phyloP scores from a whole-genome alignment of 2,113 vertebrate species.

The Rhynchomys soricoides region DNA sequence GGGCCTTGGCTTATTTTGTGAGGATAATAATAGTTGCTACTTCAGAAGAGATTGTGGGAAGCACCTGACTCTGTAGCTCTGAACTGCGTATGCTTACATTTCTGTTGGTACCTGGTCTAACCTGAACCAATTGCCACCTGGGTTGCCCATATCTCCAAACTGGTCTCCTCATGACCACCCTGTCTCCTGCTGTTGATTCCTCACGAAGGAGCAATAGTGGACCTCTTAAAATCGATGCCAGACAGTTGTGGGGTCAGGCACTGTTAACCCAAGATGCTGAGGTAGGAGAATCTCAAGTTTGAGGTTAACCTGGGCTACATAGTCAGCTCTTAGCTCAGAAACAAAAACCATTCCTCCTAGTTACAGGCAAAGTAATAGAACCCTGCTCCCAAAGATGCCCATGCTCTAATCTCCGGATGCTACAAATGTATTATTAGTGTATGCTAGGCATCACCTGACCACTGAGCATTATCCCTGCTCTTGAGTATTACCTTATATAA shows the following conservation, averaged over 20 bases:
- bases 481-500: neutral
- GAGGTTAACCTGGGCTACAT: neutral
- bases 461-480: neutral
- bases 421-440: neutral
- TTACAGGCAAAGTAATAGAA: neutral
- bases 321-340: neutral
- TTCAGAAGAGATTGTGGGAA: slow-evolving; percentile 16
- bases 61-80: neutral
- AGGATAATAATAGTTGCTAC: neutral
- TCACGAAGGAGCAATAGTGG: neutral
- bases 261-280: neutral
- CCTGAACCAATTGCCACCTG: neutral
- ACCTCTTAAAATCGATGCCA: neutral
- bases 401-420: neutral
- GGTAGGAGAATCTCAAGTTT: neutral
- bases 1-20: neutral
- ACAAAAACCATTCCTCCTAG: neutral
- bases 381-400: neutral
- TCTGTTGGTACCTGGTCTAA: neutral
- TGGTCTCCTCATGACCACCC: neutral
- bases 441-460: neutral
- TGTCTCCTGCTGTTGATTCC: neutral
- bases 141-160: neutral
- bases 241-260: neutral
- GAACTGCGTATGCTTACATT: neutral